Percentiles rank a stretch among this genome's conserved stretches.
phyloP scores from a whole-genome alignment of 2,113 vertebrate genomes.

The Heterotis niloticus region DNA sequence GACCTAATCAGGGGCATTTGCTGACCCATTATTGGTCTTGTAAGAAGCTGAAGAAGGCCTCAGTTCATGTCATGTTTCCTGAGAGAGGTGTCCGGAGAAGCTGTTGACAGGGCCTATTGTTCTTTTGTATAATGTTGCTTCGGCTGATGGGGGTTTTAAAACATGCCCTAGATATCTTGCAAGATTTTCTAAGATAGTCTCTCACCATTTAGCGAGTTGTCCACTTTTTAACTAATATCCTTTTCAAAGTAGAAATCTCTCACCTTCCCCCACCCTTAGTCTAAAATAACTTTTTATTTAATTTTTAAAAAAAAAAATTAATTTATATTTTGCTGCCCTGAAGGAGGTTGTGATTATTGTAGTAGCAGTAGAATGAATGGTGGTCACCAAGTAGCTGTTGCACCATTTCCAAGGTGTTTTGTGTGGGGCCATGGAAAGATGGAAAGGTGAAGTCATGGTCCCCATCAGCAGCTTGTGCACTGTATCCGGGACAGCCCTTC shows the following conservation, averaged over 20 bases:
- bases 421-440: too few relatives aligned
- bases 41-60: not conserved
- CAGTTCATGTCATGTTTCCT: not conserved
- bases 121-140: conserved; percentile 14
- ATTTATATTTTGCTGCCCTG: not conserved
- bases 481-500: too few relatives aligned
- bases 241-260: not conserved
- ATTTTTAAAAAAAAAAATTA: not conserved
- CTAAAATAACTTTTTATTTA: not conserved
- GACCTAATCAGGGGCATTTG: not conserved
- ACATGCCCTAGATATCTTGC: not conserved
- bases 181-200: not conserved
- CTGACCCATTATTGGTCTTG: not conserved
- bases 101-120: not conserved
- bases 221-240: not conserved
- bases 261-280: not conserved
- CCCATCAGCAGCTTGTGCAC: too few relatives aligned
- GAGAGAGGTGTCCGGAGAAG: not conserved
- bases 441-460: too few relatives aligned
- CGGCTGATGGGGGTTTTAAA: not conserved
- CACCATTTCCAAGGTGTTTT: too few relatives aligned
- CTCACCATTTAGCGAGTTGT: not conserved
- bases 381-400: too few relatives aligned
- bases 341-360: too few relatives aligned
- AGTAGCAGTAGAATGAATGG: too few relatives aligned